These are phyloP conservation scores for Acrobasis consociella DNA, from an alignment of 2,888 invertebrate genomes.

Conservation along the genomic window DNA sequence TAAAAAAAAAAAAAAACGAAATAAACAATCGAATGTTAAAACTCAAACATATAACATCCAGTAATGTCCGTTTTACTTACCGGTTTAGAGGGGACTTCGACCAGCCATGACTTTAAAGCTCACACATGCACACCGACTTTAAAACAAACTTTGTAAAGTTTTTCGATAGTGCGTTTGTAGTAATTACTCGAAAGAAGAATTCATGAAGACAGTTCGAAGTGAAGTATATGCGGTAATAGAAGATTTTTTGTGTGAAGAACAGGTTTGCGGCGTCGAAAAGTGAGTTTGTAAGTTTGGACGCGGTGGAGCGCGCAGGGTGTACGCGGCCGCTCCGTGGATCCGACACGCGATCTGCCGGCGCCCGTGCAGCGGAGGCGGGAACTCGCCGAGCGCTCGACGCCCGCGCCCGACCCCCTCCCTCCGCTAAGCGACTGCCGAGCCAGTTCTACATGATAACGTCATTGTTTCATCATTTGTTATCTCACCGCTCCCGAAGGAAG, in stretches of 20 bases:
- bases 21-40: conserved; percentile 17
- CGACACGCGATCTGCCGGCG: conserved; percentile 60
- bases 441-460: conserved; percentile 56
- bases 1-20: neutral
- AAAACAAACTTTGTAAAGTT: conserved; percentile 71
- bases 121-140: conserved; percentile 58
- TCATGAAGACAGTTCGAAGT: conserved; percentile 42
- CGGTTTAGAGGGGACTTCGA: conserved; percentile 73
- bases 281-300: conserved; percentile 69
- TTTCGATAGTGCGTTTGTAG: conserved; percentile 41
- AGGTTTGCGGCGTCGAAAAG: conserved; percentile 66
- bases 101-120: conserved; percentile 66
- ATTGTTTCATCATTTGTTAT: conserved; percentile 69
- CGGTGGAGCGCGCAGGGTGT: conserved; percentile 46
- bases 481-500: conserved; percentile 53
- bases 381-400: conserved; percentile 60
- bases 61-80: conserved; percentile 73
- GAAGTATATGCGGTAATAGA: conserved; percentile 48
- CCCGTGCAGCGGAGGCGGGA: conserved; percentile 39
- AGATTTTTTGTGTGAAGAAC: conserved; percentile 54
- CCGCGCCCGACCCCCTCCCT: conserved; percentile 43
- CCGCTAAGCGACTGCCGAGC: conserved; percentile 43
- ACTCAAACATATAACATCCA: conserved; percentile 51
- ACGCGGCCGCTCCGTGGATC: conserved; percentile 59
- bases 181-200: conserved; percentile 45